A percentile compares a stretch with the other conserved stretches of the same genome.
phyloP scores from a whole-genome alignment of 23 tunicate genomes.

The Phallusia fumigata region DNA sequence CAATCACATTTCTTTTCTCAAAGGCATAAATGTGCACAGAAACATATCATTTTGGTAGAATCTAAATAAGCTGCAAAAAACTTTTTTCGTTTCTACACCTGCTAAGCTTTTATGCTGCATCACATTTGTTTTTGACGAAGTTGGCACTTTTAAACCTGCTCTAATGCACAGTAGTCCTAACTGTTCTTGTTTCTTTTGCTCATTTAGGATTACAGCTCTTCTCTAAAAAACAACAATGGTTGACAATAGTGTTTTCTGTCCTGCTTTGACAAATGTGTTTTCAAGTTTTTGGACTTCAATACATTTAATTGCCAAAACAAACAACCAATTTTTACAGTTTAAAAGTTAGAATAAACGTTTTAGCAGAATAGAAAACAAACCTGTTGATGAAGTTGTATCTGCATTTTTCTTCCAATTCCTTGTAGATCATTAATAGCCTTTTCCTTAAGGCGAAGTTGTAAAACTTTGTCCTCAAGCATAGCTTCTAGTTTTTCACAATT shows the following conservation, averaged over 20 bases:
- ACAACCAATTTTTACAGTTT: not conserved
- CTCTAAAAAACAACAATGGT: slow-evolving; percentile 10
- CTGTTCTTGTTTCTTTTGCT: slow-evolving; percentile 28
- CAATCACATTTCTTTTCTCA: too few relatives aligned
- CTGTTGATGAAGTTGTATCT: slow-evolving; percentile 81
- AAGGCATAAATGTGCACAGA: too few relatives aligned
- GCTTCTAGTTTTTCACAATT: slow-evolving; percentile 64
- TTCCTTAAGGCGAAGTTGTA: slow-evolving; percentile 78
- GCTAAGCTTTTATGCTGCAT: not conserved
- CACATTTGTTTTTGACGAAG: not conserved
- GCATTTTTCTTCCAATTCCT: slow-evolving; percentile 77
- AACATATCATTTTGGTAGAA: too few relatives aligned
- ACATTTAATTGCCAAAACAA: not conserved
- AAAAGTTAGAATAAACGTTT: too few relatives aligned
- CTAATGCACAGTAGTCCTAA: slow-evolving; percentile 31
- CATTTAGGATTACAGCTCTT: slow-evolving; percentile 27
- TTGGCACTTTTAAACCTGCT: slow-evolving; percentile 42
- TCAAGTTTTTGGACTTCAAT: too few relatives aligned
- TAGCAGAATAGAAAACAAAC: slow-evolving; percentile 23
- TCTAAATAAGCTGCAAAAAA: not conserved
- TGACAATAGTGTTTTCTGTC: not conserved
- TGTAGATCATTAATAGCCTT: slow-evolving; percentile 72
- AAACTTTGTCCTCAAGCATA: slow-evolving; percentile 62
- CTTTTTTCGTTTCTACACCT: not conserved
- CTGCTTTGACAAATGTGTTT: too few relatives aligned